Evolutionary conservation across 2,888 invertebrate species (phyloP), one percentile per base, ranked within the genome.

Genomic region (Agrypnus murinus): DNA sequence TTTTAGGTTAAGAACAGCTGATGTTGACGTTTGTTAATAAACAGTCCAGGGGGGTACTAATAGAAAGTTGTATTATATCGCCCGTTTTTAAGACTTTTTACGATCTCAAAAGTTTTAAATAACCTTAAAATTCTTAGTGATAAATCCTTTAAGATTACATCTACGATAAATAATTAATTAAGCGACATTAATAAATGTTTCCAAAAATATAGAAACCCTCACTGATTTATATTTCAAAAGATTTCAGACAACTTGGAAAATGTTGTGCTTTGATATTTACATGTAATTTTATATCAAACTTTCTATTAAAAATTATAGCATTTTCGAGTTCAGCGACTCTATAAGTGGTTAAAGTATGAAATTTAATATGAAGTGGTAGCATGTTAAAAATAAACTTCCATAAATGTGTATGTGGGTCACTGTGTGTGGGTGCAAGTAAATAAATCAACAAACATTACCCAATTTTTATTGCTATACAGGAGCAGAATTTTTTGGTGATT

Each of bases 371-470:
- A 55, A 53, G 15, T 34, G 31, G 31, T 14, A 34, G 43, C 14
- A 38, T 38, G 43, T 58, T 9, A 31, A 25, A 43, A 40, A 31
- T 36, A 31, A 53, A 38, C 64, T 60, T 60, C 60, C 60, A 31
- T 50, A 43, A 40, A 53, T 40, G 53, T 31, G 34, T 50, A 53
- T 40, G 9, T 64, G 31, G 64, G 64, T 53, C 64, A 64, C 34
- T 14, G 31, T 34, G 65, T 38, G 59, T 59, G 59, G 58, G 59
- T 66, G 59, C 9, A 43, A 6, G 66, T 48, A 50, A 50, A 59
- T 31, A 66, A 25, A 46, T 46, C 36, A 59, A n/a, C n/a, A n/a
- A 31, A 59, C 34, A 36, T n/a, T 7, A 12, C 25, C 45, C 14
- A 38, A 34, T 10, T 6, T 48, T 25, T 48, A 7, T 9, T 8